phyloP scores from a whole-genome alignment of 2,888 invertebrate species.

The Erannis defoliaria region DNA sequence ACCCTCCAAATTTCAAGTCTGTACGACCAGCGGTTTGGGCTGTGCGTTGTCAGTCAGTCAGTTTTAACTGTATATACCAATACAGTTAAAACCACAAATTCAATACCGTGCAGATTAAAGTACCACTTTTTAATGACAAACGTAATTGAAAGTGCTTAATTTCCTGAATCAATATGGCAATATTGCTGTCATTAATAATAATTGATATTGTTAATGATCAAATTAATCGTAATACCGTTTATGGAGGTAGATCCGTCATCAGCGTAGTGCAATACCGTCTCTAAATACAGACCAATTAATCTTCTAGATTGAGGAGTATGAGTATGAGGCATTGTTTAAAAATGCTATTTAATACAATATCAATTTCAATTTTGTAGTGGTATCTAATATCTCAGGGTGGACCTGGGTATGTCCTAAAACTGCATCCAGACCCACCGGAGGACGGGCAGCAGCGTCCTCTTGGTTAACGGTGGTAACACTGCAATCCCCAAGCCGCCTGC shows the following conservation, averaged over 20 bases:
- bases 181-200: neutral
- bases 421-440: too few species aligned
- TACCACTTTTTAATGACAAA: neutral
- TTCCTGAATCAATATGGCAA: neutral
- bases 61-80: too few species aligned
- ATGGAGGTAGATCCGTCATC: neutral
- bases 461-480: too few species aligned
- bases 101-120: neutral
- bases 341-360: neutral
- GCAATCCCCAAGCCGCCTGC: too few species aligned
- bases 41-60: too few species aligned
- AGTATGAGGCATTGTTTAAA: slow-evolving; percentile 21
- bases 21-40: too few species aligned
- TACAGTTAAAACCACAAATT: neutral
- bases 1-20: too few species aligned
- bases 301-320: slow-evolving; percentile 3
- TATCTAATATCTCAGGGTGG: too few species aligned
- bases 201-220: neutral
- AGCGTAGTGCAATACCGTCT: slow-evolving; percentile 7
- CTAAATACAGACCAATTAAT: slow-evolving; percentile 31
- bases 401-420: too few species aligned
- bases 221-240: neutral
- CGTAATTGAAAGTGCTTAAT: neutral
- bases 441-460: too few species aligned
- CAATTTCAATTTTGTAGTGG: too few species aligned